Evolutionary conservation across 2,888 invertebrate genomes (phyloP), one percentile per base, ranked within the genome.

Genomic region (Noctua janthina): DNA sequence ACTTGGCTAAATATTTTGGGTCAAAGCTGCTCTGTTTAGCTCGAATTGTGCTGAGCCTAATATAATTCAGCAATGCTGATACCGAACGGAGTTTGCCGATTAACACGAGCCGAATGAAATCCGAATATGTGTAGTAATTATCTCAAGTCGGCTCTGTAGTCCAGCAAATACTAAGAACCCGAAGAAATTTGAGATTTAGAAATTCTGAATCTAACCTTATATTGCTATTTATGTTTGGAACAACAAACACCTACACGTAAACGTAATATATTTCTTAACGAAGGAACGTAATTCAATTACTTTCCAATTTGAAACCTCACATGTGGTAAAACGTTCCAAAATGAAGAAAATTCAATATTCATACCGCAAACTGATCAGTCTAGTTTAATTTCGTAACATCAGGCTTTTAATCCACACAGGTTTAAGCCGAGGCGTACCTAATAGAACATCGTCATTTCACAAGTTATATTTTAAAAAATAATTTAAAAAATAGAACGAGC

Each of bases 291-390:
- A 87, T 79, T 39, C 59, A 72, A 80, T 87, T 83, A 83, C 80
- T 64, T 83, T 79, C 62, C 84, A 87, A 87, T 79, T 79, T 79
- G 23, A 35, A 64, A 64, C n/a, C 66, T 64, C 84, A 74, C 39
- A 76, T 80, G 68, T 49, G 76, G 51, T 79, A 69, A 80, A 74
- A 75, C 11, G 23, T 76, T 75, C 0, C 54, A 13, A 74, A 59
- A 76, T 64, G 62, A 49, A 64, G 54, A 70, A 83, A 83, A 83
- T 75, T 83, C 17, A 69, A 83, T 78, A 46, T 66, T 68, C 17
- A 74, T 74, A 79, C 68, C 68, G 8, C 46, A 66, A 75, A 72
- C 43, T 83, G 74, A 77, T 69, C 64, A 74, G 54, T 59, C n/a
- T 59, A 35, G 2, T 62, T 72, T 66, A 67, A 79, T 87, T 74